phyloP scores from a whole-genome alignment of 2,797 vertebrate species.

The Bovichtus variegatus region DNA sequence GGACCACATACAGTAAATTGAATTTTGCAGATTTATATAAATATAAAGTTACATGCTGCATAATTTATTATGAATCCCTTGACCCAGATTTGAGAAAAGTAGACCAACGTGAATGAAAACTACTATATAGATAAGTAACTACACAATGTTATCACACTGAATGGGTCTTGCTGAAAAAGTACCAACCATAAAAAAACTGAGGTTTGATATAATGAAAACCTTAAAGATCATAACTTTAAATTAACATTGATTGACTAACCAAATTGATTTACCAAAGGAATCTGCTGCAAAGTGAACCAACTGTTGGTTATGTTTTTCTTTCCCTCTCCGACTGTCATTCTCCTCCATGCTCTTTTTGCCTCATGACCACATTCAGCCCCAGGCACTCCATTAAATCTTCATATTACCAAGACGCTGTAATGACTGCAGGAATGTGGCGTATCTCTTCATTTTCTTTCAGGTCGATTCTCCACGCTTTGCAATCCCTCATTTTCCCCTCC shows the following conservation, averaged over 20 bases:
- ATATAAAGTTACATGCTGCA: too few relatives aligned
- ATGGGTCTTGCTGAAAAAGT: background rate
- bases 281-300: background rate
- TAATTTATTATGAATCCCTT: background rate
- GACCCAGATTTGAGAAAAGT: background rate
- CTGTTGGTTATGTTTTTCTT: constrained; percentile 17
- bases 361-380: constrained; percentile 34
- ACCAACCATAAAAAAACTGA: too few relatives aligned
- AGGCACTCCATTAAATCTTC: constrained; percentile 64
- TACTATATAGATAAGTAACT: background rate
- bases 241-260: too few relatives aligned
- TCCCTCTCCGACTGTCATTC: background rate
- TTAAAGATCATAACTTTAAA: too few relatives aligned
- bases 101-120: too few relatives aligned
- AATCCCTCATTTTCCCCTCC: constrained; percentile 47
- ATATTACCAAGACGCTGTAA: constrained; percentile 54
- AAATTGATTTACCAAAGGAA: background rate
- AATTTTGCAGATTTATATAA: too few relatives aligned
- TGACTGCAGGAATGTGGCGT: constrained; percentile 25
- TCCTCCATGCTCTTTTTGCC: constrained; percentile 14
- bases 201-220: background rate
- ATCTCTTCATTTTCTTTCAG: constrained; percentile 63
- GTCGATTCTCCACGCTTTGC: constrained; percentile 53
- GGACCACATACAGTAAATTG: too few relatives aligned
- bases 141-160: background rate